Conservation (phyloP, 30 jellyfish, hydroid and myxozoan genomes). For the Cassiopea andromeda region DNA sequence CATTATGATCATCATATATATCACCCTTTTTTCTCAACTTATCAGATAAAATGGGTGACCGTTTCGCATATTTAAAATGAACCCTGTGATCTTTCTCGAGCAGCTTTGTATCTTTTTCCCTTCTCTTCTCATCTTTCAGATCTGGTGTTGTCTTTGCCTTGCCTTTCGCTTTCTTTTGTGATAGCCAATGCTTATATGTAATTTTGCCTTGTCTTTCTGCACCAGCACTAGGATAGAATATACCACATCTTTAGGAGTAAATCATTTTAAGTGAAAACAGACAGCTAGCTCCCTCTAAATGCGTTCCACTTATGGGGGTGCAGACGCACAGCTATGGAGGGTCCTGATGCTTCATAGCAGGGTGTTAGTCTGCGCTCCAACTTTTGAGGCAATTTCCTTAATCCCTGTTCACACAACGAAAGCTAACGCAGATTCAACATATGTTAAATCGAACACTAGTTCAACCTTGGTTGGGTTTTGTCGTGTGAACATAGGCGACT, state of each 20-base stretch:
- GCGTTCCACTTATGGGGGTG: too few species aligned
- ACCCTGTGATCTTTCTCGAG: background rate
- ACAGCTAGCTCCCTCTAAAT: too few species aligned
- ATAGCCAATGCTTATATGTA: constrained; percentile 1
- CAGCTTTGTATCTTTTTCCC: background rate
- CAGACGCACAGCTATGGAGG: too few species aligned
- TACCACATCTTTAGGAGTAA: background rate
- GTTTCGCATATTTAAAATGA: background rate
- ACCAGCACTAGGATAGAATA: background rate
- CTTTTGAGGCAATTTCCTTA: too few species aligned
- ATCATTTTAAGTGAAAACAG: too few species aligned
- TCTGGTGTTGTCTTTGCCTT: background rate
- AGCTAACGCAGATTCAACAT: too few species aligned
- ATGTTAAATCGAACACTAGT: too few species aligned
- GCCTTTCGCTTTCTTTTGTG: background rate
- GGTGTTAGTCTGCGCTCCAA: too few species aligned
- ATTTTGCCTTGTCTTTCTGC: background rate
- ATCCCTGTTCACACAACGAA: too few species aligned
- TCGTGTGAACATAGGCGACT: too few species aligned
- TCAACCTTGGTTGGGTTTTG: too few species aligned
- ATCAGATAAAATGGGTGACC: background rate
- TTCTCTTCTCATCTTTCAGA: background rate
- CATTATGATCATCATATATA: constrained; percentile 25
- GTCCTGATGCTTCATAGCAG: too few species aligned
- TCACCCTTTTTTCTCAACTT: constrained; percentile 41